A percentile compares a stretch with the other conserved stretches of the same genome.
Evolutionary conservation across 2,888 invertebrate genomes (phyloP).

Genomic region (Pristionchus exspectatus): DNA sequence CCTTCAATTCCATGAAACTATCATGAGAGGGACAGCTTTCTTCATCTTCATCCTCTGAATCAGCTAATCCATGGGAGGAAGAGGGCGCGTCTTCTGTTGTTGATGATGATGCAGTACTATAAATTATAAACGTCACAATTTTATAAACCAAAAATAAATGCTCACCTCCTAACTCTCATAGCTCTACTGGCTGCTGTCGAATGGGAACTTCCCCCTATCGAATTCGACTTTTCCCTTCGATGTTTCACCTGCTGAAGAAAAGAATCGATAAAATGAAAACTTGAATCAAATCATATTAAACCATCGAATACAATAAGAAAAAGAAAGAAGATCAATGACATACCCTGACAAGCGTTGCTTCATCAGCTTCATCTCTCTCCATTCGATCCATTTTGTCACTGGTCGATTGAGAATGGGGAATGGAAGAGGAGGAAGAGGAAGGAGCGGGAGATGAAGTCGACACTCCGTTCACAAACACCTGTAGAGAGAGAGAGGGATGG

Average conservation of each 20-base stretch:
- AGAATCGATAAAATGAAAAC: neutral
- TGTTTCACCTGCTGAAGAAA: constrained; percentile 64
- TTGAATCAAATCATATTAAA: neutral
- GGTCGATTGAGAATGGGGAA: constrained; percentile 11
- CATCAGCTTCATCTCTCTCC: constrained; percentile 58
- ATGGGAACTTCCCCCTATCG: constrained; percentile 45
- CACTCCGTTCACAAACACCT: constrained; percentile 44
- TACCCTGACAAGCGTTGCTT: constrained; percentile 62
- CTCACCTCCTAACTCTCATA: constrained; percentile 49
- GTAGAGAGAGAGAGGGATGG: neutral
- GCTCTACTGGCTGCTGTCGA: constrained; percentile 17
- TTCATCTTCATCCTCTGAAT: constrained; percentile 92
- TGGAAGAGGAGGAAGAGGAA: constrained; percentile 39
- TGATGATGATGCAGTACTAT: constrained; percentile 74
- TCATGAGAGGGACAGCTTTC: constrained; percentile 78
- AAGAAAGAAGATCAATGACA: neutral
- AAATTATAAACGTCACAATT: neutral
- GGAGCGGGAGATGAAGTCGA: neutral
- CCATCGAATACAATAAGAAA: neutral
- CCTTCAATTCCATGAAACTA: constrained; percentile 55
- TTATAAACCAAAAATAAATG: neutral
- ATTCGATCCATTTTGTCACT: constrained; percentile 24
- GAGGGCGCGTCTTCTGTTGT: constrained; percentile 74
- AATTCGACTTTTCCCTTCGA: constrained; percentile 61
- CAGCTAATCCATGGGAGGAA: constrained; percentile 86